Evolutionary conservation across 1,140 invertebrate genomes (phyloP).

Genomic region (Drosophila pachea): DNA sequence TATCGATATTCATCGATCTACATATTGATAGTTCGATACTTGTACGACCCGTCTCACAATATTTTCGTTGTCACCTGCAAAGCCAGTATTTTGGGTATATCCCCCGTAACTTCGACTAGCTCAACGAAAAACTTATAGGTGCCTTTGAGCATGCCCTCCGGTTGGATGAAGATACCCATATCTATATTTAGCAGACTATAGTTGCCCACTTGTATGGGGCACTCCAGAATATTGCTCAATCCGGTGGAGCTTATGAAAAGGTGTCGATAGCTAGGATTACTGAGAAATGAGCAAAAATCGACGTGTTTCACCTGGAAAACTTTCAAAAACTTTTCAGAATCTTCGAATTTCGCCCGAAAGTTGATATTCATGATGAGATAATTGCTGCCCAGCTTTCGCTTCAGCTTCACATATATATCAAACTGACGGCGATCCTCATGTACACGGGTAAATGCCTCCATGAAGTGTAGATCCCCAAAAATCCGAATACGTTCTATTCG

Average conservation of each 20-base stretch:
- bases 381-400: slow-evolving; percentile 53
- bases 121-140: slow-evolving; percentile 63
- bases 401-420: slow-evolving; percentile 31
- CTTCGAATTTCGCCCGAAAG: slow-evolving; percentile 11
- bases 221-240: slow-evolving; percentile 30
- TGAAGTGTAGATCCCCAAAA: slow-evolving; percentile 42
- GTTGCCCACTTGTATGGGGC: slow-evolving; percentile 50
- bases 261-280: slow-evolving; percentile 12
- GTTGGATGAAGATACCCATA: slow-evolving; percentile 34
- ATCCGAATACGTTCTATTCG: slow-evolving; percentile 37
- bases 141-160: slow-evolving; percentile 35
- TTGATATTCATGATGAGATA: slow-evolving; percentile 55
- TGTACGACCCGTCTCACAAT: not conserved
- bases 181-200: slow-evolving; percentile 39
- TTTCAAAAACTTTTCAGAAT: not conserved
- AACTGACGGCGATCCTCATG: slow-evolving; percentile 37
- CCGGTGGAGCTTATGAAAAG: slow-evolving; percentile 39
- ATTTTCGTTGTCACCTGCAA: slow-evolving; percentile 53
- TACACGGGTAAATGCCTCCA: slow-evolving; percentile 18
- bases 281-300: slow-evolving; percentile 54
- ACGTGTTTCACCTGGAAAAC: slow-evolving; percentile 37
- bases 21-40: not conserved
- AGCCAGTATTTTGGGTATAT: slow-evolving; percentile 58
- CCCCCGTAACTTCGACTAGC: slow-evolving; percentile 51
- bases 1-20: not conserved